phyloP scores from a whole-genome alignment of 2,888 invertebrate genomes.

The Melipona beecheii region DNA sequence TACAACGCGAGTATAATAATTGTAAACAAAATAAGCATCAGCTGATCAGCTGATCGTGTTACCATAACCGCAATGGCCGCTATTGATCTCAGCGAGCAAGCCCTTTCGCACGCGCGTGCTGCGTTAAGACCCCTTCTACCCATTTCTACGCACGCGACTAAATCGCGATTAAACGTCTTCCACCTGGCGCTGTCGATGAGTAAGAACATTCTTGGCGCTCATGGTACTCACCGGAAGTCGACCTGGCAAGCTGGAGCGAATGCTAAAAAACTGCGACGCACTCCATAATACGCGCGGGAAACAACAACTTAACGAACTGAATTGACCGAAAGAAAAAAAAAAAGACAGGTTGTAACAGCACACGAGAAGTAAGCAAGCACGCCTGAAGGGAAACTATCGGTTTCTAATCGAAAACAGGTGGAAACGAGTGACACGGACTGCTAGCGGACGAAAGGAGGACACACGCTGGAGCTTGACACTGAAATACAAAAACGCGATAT shows the following conservation, averaged over 20 bases:
- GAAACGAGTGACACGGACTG: slow-evolving; percentile 2
- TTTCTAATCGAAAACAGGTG: background rate
- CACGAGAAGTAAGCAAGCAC: background rate
- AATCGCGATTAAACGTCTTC: slow-evolving; percentile 13
- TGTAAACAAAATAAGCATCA: slow-evolving; percentile 61
- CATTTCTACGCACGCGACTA: slow-evolving; percentile 37
- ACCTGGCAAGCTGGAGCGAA: slow-evolving; percentile 70
- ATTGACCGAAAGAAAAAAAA: background rate
- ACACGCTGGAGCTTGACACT: background rate
- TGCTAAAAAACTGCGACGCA: slow-evolving; percentile 81
- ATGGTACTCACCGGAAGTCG: slow-evolving; percentile 77
- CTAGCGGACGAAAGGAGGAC: background rate
- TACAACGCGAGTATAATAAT: background rate
- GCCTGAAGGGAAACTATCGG: background rate
- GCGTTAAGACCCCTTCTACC: slow-evolving; percentile 48
- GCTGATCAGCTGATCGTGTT: slow-evolving; percentile 74
- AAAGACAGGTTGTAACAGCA: slow-evolving; percentile 1
- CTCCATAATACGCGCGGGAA: slow-evolving; percentile 74
- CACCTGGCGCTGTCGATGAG: background rate
- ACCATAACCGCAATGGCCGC: slow-evolving; percentile 68
- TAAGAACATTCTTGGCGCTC: background rate
- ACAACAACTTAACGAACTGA: slow-evolving; percentile 43
- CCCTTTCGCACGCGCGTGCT: slow-evolving; percentile 58
- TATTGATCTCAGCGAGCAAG: slow-evolving; percentile 66
- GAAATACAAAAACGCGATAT: slow-evolving; percentile 15